Evolutionary conservation across 1,140 invertebrate species (phyloP), one percentile per base, ranked within the genome.

Genomic region (Telenomus remus): DNA sequence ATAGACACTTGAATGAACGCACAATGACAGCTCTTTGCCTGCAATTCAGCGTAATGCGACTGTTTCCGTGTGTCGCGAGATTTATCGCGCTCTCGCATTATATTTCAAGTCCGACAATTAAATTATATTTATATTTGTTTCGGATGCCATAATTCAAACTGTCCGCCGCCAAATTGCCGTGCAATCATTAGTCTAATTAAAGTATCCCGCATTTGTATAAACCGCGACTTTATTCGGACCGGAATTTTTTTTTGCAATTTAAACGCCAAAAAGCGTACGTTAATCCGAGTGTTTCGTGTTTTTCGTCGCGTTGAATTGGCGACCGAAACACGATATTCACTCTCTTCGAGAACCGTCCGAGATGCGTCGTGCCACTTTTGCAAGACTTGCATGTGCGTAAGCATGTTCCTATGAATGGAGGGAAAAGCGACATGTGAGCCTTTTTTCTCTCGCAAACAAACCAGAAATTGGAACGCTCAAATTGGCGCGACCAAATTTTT

Each of bases 1-100:
- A 73, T 60, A 50, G 75, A 64, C 69, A 64, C 48, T 73, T 78
- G 75, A 78, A 78, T 72, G 65, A 69, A 61, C 55, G 35, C 64
- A 33, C 59, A 55, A 73, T 73, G 75, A 72, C 75, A 72, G 69
- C 54, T 69, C 69, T 69, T 78, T 78, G 59, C 75, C 59, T 46
- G 75, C 64, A 72, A 78, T 78, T 72, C 69, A 64, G 35, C 54
- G 34, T 66, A 77, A 76, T 70, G 37, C 55, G 59, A 63, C 54
- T 57, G 50, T 69, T 77, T n/a, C 42, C 27, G 44, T 55, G 10
- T 47, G 51, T 65, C 56, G 42, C 42, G 47, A 64, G 64, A 77
- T 77, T 77, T 77, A 72, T 69, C 57, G 39, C 48, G 8, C 27
- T 63, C 39, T 11, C n/a, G 0, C 3, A 50, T n/a, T 65, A 55